Percentiles rank a stretch among this genome's conserved stretches.
phyloP scores from a whole-genome alignment of 1,140 invertebrate genomes.

The Drosophila littoralis region DNA sequence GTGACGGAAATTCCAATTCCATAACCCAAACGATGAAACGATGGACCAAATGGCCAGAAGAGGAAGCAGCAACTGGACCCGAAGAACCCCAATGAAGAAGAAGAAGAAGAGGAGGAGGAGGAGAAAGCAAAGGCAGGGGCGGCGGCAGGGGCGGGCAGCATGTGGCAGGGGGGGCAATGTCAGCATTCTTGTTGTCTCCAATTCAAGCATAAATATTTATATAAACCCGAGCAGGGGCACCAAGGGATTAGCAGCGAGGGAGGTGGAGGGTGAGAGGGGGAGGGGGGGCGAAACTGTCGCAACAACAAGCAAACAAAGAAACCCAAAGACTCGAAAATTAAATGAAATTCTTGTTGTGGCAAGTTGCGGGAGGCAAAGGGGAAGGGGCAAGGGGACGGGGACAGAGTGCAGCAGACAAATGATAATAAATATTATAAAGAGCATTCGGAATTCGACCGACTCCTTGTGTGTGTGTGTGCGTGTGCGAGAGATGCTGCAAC shows the following conservation, averaged over 20 bases:
- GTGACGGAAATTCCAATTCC: no score
- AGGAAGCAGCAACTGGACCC: not conserved
- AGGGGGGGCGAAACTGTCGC: slow-evolving; percentile 13
- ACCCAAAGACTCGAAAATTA: slow-evolving; percentile 35
- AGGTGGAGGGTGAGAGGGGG: not conserved
- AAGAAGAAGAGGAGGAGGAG: no score
- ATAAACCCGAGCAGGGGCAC: slow-evolving; percentile 23
- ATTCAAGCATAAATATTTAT: slow-evolving; percentile 71
- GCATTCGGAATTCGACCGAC: not conserved
- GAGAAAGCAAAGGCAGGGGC: no score
- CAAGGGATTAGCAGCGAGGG: slow-evolving; percentile 23
- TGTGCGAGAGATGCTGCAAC: slow-evolving; percentile 39
- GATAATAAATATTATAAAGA: slow-evolving; percentile 70
- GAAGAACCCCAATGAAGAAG: no score
- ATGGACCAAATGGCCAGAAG: slow-evolving; percentile 20
- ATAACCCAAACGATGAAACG: no score
- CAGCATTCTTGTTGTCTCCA: slow-evolving; percentile 44
- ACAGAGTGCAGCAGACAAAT: slow-evolving; percentile 48
- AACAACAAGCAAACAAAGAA: slow-evolving; percentile 34
- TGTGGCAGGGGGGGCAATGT: slow-evolving; percentile 2
- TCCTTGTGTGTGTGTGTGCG: not conserved
- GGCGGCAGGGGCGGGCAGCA: no score
- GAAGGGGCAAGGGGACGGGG: no score
- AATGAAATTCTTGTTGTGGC: slow-evolving; percentile 40
- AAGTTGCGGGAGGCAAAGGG: slow-evolving; percentile 12